A percentile compares a stretch with the other conserved stretches of the same genome.
phyloP scores from a whole-genome alignment of 2,888 invertebrate species.

The Apoda limacodes region DNA sequence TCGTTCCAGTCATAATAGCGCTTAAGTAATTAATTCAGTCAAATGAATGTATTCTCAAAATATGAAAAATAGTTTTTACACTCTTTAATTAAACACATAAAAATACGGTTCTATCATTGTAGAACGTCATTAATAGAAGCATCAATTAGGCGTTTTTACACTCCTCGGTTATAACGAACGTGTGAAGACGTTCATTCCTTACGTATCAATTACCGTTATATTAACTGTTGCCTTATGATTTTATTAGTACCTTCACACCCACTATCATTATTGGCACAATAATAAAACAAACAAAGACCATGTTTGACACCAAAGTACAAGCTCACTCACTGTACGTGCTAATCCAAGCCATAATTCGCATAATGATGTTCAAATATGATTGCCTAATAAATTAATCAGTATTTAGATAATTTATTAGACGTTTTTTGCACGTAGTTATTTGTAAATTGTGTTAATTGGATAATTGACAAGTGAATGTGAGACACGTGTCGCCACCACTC shows the following conservation, averaged over 20 bases:
- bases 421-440: constrained; percentile 21
- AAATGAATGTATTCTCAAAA: too few relatives aligned
- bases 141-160: too few relatives aligned
- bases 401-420: constrained; percentile 16
- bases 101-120: too few relatives aligned
- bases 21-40: too few relatives aligned
- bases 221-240: constrained; percentile 31
- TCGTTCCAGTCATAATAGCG: too few relatives aligned
- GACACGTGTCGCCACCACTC: constrained; percentile 33
- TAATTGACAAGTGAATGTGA: constrained; percentile 34
- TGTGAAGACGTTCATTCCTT: constrained; percentile 37
- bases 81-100: too few relatives aligned
- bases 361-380: constrained; percentile 11
- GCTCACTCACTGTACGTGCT: constrained; percentile 1
- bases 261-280: constrained; percentile 28
- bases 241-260: constrained; percentile 27
- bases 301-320: constrained; percentile 19
- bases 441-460: constrained; percentile 51
- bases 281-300: constrained; percentile 19
- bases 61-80: too few relatives aligned
- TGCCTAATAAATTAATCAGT: constrained; percentile 19
- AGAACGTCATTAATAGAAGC: too few relatives aligned
- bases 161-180: too few relatives aligned
- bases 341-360: constrained; percentile 22
- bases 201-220: constrained; percentile 33